A percentile compares a stretch with the other conserved stretches of the same genome.
Evolutionary conservation across 2,113 vertebrate genomes (phyloP).

Genomic region (Bubo blakistoni): DNA sequence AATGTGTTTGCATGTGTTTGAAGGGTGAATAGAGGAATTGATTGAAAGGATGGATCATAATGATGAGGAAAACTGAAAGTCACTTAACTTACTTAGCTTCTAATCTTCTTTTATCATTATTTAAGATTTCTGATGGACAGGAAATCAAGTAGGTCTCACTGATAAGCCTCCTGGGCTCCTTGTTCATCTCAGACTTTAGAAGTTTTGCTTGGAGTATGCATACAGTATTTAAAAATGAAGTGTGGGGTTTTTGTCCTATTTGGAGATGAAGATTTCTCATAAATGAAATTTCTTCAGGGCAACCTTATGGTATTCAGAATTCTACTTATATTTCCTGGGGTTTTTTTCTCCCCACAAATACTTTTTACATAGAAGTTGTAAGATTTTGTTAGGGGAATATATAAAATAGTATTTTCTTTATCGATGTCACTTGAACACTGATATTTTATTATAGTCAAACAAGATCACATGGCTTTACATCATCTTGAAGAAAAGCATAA

Average conservation of each 20-base stretch:
- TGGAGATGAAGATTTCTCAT: neutral
- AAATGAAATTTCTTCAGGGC: neutral
- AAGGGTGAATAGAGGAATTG: neutral
- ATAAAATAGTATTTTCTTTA: neutral
- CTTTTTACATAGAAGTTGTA: neutral
- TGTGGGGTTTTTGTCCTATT: neutral
- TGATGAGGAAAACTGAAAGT: neutral
- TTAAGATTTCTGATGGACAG: neutral
- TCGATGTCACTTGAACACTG: neutral
- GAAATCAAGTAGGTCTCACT: neutral
- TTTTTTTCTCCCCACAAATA: accelerated
- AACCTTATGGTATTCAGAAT: neutral
- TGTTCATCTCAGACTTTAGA: neutral
- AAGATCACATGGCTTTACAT: neutral
- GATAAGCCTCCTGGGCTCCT: neutral
- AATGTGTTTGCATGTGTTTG: neutral
- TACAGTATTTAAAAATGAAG: neutral
- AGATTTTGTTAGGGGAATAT: neutral
- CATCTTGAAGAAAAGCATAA: neutral
- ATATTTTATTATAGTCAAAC: neutral
- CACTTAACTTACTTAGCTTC: neutral
- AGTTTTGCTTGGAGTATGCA: neutral
- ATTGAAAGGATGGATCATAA: neutral
- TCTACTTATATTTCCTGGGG: neutral
- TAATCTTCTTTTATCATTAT: neutral